Conservation (phyloP, 1,140 invertebrate species). For the Ceratoteleas bidentatus region DNA sequence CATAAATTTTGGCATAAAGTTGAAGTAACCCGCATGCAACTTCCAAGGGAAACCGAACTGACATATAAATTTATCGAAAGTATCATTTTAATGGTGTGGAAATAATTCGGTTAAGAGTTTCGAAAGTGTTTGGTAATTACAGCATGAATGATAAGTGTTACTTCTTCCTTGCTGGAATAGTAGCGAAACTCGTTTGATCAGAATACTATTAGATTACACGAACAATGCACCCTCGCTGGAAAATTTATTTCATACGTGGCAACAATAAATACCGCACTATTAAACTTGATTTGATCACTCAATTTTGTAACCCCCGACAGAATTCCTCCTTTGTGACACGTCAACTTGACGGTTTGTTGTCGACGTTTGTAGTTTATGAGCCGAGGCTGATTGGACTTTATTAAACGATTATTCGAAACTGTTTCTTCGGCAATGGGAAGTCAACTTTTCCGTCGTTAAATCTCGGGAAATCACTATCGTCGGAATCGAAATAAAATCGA, state of each 20-base stretch:
- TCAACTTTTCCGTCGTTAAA: too few species aligned
- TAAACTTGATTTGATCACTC: slow-evolving; percentile 1
- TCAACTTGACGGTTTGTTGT: too few species aligned
- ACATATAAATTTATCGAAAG: slow-evolving; percentile 34
- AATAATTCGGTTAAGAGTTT: slow-evolving; percentile 37
- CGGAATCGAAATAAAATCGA: too few species aligned
- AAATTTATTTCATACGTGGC: slow-evolving; percentile 2
- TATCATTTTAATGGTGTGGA: slow-evolving; percentile 42
- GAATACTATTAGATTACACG: slow-evolving; percentile 10
- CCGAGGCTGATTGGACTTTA: too few species aligned
- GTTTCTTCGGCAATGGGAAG: too few species aligned
- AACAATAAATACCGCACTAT: not conserved
- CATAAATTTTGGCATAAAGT: slow-evolving; percentile 3
- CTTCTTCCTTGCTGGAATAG: slow-evolving; percentile 2
- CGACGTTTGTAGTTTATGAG: too few species aligned
- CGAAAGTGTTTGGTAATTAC: slow-evolving; percentile 11
- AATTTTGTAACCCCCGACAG: too few species aligned
- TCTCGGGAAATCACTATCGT: too few species aligned
- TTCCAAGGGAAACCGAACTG: slow-evolving; percentile 11
- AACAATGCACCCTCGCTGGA: slow-evolving; percentile 1
- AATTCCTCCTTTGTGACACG: too few species aligned
- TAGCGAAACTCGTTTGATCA: slow-evolving; percentile 11
- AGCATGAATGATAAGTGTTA: slow-evolving; percentile 10
- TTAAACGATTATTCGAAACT: too few species aligned
- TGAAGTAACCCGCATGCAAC: slow-evolving; percentile 12